Evolutionary conservation across 2,797 vertebrate genomes (phyloP), one percentile per base, ranked within the genome.

Genomic region (Atherinosoma microstoma): DNA sequence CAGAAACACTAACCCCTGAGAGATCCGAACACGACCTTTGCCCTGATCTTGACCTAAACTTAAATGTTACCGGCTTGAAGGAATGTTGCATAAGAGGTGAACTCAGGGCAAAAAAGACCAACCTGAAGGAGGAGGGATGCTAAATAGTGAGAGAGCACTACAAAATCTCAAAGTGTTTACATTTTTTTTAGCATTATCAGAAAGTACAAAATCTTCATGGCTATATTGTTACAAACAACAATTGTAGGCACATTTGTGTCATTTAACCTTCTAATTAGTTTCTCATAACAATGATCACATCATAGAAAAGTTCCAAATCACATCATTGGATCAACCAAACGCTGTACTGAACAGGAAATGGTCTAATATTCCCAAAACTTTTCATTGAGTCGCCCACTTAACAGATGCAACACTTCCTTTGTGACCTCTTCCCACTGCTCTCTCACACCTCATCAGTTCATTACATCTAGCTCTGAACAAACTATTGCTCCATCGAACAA

Each of bases 1-100:
- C 56, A 63, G 51, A 61, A 75, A 87, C 79, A 29, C 49, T 24
- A 3, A n/a, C 18, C 35, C 49, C 15, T 73, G 58, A 81, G 40
- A 58, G 24, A n/a, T 63, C 42, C 45, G 72, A 77, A 73, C 57
- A 36, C 56, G 54, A 75, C 64, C 49, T 76, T 69, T 76, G 42
- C 32, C 64, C 32, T 29, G 2, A 64, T 36, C 13, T 40, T 53
- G n/a, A 75, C 51, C 56, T 47, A 27, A 62, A 74, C 56, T 42
- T 24, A 35, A 69, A 63, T 10, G 32, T n/a, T 29, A 40, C 42
- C 13, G 24, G n/a, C 22, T 58, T 20, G 35, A 32, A 64, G 18
- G 49, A 76, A 68, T 64, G 20, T 20, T 61, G 34, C 40, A 30
- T 30, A n/a, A 58, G 5, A 65, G 9, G 45, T 64, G 12, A 27